Conservation (phyloP, 2,888 invertebrate species). For the Drosophila atripex region DNA sequence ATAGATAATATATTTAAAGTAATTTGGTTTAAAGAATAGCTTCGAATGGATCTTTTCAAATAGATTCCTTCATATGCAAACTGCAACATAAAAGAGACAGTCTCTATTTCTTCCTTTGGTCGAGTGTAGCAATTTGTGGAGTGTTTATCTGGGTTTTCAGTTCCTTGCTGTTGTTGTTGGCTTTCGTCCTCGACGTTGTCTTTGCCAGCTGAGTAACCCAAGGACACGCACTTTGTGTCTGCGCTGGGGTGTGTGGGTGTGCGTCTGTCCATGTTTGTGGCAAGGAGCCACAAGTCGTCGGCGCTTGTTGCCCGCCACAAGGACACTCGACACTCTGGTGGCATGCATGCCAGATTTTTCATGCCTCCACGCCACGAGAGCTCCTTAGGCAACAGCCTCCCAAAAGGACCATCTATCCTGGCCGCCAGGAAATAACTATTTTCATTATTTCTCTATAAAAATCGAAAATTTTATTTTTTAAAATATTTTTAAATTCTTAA, state of each 20-base stretch:
- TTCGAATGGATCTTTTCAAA: neutral
- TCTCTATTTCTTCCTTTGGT: slow-evolving; percentile 1
- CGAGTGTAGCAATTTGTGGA: slow-evolving; percentile 39
- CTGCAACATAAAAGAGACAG: neutral
- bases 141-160: slow-evolving; percentile 34
- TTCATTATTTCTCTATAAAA: too few relatives aligned
- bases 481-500: too few relatives aligned
- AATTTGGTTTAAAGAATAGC: neutral
- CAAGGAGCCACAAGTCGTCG: slow-evolving; percentile 55
- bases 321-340: slow-evolving; percentile 51
- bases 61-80: neutral
- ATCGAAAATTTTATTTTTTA: too few relatives aligned
- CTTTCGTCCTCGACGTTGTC: slow-evolving; percentile 52
- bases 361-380: slow-evolving; percentile 20
- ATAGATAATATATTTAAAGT: too few relatives aligned
- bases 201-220: slow-evolving; percentile 47
- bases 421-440: slow-evolving; percentile 18
- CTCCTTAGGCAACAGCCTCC: slow-evolving; percentile 20
- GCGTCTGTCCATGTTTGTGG: slow-evolving; percentile 27
- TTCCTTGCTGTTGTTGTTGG: slow-evolving; percentile 29
- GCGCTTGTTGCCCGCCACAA: slow-evolving; percentile 58
- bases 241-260: slow-evolving; percentile 6
- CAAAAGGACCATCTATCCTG: slow-evolving; percentile 16
- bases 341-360: slow-evolving; percentile 34
- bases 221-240: slow-evolving; percentile 53